Percentiles rank a stretch among this genome's conserved stretches.
Conservation (phyloP, 1,140 invertebrate genomes). For the Tetranychus cinnabarinus region DNA sequence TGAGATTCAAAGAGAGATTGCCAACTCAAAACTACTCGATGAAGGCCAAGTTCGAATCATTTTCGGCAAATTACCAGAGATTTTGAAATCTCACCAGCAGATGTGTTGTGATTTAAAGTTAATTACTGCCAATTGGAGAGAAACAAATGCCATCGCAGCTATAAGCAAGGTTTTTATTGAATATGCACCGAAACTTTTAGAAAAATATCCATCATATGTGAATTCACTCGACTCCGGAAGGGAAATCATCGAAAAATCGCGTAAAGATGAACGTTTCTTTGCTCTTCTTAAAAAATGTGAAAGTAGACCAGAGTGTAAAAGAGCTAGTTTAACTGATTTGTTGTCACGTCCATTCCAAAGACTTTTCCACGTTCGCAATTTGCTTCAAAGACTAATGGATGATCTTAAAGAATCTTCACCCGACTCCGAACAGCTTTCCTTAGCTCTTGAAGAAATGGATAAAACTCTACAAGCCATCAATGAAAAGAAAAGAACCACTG, state of each 20-base stretch:
- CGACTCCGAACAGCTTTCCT: slow-evolving; percentile 1
- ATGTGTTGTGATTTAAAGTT: slow-evolving; percentile 52
- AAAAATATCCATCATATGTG: slow-evolving; percentile 87
- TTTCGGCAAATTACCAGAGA: slow-evolving; percentile 81
- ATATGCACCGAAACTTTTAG: slow-evolving; percentile 37
- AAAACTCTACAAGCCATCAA: slow-evolving; percentile 44
- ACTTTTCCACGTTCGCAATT: slow-evolving; percentile 75
- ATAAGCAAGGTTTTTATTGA: slow-evolving; percentile 64
- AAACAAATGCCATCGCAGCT: slow-evolving; percentile 45
- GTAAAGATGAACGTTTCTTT: slow-evolving; percentile 77
- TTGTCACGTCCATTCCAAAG: slow-evolving; percentile 89
- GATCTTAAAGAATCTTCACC: slow-evolving; percentile 1
- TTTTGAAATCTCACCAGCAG: slow-evolving; percentile 67
- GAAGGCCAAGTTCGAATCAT: slow-evolving; percentile 82
- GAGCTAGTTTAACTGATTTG: slow-evolving; percentile 77
- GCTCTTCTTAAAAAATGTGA: slow-evolving; percentile 58
- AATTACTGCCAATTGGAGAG: slow-evolving; percentile 43
- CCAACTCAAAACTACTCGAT: slow-evolving; percentile 39
- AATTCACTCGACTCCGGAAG: slow-evolving; percentile 95
- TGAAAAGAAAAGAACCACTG: slow-evolving; percentile 84
- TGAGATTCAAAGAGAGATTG: slow-evolving; percentile 24
- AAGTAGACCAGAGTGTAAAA: slow-evolving; percentile 64
- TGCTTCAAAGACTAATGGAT: slow-evolving; percentile 40
- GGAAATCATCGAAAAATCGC: slow-evolving; percentile 65
- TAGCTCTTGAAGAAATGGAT: slow-evolving; percentile 7